phyloP scores from a whole-genome alignment of 2,888 invertebrate genomes.

The Philaethria dido region DNA sequence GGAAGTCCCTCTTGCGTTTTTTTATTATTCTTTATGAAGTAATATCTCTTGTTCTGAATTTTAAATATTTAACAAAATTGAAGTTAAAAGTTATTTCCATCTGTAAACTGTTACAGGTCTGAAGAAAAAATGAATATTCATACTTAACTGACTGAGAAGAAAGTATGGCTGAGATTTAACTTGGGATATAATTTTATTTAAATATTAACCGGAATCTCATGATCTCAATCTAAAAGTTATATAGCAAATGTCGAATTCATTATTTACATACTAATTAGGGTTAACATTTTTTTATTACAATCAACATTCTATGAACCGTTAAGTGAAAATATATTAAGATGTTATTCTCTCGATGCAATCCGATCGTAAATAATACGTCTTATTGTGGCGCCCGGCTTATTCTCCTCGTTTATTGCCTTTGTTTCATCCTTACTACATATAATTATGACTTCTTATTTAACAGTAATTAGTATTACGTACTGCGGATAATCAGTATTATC shows the following conservation, averaged over 20 bases:
- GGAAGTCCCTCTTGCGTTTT: background rate
- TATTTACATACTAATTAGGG: background rate
- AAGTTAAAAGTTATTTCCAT: background rate
- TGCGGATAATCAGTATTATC: no score
- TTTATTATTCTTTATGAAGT: slow-evolving; percentile 7
- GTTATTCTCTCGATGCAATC: slow-evolving; percentile 26
- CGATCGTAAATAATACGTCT: slow-evolving; percentile 23
- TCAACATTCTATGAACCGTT: background rate
- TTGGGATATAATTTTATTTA: no score
- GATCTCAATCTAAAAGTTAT: background rate
- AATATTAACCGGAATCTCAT: background rate
- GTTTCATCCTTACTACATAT: slow-evolving; percentile 3
- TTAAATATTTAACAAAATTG: slow-evolving; percentile 1
- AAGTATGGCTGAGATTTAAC: background rate
- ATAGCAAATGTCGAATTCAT: background rate
- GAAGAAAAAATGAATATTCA: background rate
- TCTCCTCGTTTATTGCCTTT: slow-evolving; percentile 22
- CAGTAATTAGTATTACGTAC: background rate
- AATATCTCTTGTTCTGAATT: background rate
- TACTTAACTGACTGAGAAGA: background rate
- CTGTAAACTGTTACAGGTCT: background rate
- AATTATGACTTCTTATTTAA: slow-evolving; percentile 4
- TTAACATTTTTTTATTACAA: slow-evolving; percentile 6
- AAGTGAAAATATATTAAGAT: slow-evolving; percentile 13
- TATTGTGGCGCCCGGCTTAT: slow-evolving; percentile 20